Conservation (phyloP, 2,113 vertebrate species). For the Miniopterus natalensis region DNA sequence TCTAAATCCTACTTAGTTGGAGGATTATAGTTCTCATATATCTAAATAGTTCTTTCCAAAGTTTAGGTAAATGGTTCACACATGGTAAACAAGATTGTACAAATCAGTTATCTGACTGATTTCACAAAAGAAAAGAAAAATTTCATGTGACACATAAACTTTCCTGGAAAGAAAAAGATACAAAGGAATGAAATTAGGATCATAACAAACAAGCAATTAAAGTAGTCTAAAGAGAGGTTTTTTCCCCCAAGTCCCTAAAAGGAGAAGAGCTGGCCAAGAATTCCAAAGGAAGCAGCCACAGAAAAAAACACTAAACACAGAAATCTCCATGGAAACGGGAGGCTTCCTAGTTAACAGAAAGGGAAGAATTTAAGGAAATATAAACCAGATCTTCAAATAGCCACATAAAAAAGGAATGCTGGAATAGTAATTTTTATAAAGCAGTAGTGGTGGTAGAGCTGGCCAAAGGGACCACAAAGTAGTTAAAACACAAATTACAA, state of each 20-base stretch:
- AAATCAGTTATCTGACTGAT: conserved; percentile 52
- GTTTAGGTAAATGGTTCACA: conserved; percentile 75
- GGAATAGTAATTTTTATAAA: conserved; percentile 10
- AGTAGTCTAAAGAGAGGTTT: conserved; percentile 57
- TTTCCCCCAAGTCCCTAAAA: neutral
- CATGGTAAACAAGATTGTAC: conserved; percentile 65
- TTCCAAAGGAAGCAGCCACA: conserved; percentile 38
- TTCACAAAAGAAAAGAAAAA: conserved; percentile 65
- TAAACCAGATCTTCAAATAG: neutral
- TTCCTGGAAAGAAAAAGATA: conserved; percentile 69
- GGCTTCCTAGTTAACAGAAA: neutral
- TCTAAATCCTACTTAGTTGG: conserved; percentile 82
- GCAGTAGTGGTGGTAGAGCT: neutral
- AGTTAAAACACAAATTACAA: conserved; percentile 29
- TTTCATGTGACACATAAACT: conserved; percentile 35
- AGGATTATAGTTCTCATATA: conserved; percentile 78
- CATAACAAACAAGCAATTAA: conserved; percentile 36
- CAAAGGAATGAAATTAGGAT: conserved; percentile 61
- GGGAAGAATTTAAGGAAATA: conserved; percentile 46
- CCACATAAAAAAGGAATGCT: neutral
- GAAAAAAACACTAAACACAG: conserved; percentile 28
- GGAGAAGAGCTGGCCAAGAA: conserved; percentile 45
- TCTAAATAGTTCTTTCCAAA: conserved; percentile 72
- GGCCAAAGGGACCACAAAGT: neutral
- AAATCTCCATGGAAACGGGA: conserved; percentile 60